phyloP scores from a whole-genome alignment of 1,140 invertebrate genomes.

The Dinoponera quadriceps region DNA sequence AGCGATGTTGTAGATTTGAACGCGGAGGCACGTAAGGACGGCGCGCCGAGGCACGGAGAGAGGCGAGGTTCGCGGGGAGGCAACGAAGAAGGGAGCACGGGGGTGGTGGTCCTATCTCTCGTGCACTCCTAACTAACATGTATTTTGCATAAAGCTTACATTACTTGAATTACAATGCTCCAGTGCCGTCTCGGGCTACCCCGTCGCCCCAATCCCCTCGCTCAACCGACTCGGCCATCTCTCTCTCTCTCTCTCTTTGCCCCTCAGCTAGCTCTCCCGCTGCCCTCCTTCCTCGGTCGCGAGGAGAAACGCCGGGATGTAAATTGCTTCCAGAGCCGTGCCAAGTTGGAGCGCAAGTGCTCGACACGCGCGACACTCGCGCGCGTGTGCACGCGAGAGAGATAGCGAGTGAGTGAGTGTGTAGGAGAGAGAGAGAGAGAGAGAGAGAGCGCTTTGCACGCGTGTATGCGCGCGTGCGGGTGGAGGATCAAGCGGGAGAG shows the following conservation, averaged over 20 bases:
- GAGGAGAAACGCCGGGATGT: conserved; percentile 79
- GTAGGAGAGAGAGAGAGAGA: not conserved
- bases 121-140: conserved; percentile 84
- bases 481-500: no score
- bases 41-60: conserved; percentile 29
- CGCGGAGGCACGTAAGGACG: conserved; percentile 64
- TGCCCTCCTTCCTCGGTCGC: conserved; percentile 27
- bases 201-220: not conserved
- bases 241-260: conserved; percentile 16
- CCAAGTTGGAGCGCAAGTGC: conserved; percentile 77
- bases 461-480: conserved; percentile 35
- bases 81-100: conserved; percentile 39
- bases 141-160: conserved; percentile 85
- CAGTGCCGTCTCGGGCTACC: conserved; percentile 77
- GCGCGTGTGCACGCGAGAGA: conserved; percentile 26
- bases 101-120: conserved; percentile 80
- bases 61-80: conserved; percentile 58
- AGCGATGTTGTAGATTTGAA: conserved; percentile 46
- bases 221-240: conserved; percentile 7
- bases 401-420: conserved; percentile 10
- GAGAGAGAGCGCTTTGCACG: conserved; percentile 13
- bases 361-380: conserved; percentile 54
- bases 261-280: conserved; percentile 13
- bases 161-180: conserved; percentile 85
- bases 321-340: conserved; percentile 80